phyloP scores from a whole-genome alignment of 2,113 vertebrate genomes.

The Mungos mungo region DNA sequence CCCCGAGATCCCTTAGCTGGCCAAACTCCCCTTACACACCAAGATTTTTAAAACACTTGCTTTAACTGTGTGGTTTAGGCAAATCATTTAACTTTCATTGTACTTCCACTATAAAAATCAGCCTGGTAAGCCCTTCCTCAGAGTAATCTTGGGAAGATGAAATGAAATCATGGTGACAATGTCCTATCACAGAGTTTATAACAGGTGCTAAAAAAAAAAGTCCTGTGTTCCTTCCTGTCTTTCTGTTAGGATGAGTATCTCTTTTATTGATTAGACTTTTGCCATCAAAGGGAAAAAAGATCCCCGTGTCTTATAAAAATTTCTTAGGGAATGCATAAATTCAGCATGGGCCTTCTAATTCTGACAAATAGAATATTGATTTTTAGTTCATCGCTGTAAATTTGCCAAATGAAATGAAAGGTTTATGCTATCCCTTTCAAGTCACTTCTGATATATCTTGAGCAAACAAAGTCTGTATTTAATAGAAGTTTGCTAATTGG shows the following conservation, averaged over 20 bases:
- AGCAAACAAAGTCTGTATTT: constrained; percentile 49
- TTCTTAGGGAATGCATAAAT: constrained; percentile 37
- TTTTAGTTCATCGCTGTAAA: constrained; percentile 22
- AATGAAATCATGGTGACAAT: background rate
- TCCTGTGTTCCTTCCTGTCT: background rate
- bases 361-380: constrained; percentile 52
- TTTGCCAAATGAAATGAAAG: background rate
- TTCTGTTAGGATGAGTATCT: background rate
- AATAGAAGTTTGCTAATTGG: constrained; percentile 27
- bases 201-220: background rate
- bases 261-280: constrained; percentile 32
- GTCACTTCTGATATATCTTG: constrained; percentile 3
- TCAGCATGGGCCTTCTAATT: constrained; percentile 35
- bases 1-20: background rate
- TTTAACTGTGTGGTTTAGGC: background rate
- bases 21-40: background rate
- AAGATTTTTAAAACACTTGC: constrained; percentile 14
- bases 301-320: background rate
- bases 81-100: background rate
- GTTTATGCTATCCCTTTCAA: constrained; percentile 1
- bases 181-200: background rate
- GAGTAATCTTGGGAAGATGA: background rate
- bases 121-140: background rate
- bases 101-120: background rate
- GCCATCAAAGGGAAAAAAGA: background rate